These are phyloP conservation scores for Heliconius congener DNA, from an alignment of 1,140 invertebrate species.

Conservation along the genomic window DNA sequence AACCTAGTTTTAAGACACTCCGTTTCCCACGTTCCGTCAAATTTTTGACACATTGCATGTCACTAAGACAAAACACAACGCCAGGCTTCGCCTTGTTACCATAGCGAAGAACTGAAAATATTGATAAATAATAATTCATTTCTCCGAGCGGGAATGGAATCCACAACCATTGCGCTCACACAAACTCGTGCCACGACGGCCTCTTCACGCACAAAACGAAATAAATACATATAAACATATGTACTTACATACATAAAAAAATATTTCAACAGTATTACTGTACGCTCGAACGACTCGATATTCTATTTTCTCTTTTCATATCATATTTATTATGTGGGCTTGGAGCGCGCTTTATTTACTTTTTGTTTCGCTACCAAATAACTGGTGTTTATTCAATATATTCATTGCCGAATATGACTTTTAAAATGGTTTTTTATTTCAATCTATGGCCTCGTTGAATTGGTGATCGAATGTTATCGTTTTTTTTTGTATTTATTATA, in stretches of 20 bases:
- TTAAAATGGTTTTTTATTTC: constrained; percentile 14
- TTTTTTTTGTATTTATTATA: not conserved
- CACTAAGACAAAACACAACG: too few relatives aligned
- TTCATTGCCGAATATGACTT: constrained; percentile 9
- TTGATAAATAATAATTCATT: too few relatives aligned
- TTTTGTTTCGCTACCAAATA: constrained; percentile 16
- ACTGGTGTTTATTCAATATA: constrained; percentile 17
- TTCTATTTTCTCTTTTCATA: constrained; percentile 24
- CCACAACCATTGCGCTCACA: too few relatives aligned
- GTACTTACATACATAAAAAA: not conserved
- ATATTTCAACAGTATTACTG: not conserved
- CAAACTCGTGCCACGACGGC: too few relatives aligned
- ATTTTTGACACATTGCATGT: too few relatives aligned
- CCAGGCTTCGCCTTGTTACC: too few relatives aligned
- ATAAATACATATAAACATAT: not conserved
- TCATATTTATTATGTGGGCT: constrained; percentile 23
- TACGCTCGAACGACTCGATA: constrained; percentile 11
- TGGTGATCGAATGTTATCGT: constrained; percentile 1
- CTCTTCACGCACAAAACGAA: not conserved
- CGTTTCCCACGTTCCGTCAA: too few relatives aligned
- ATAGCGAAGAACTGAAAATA: too few relatives aligned
- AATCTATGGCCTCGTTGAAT: not conserved
- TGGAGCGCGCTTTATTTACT: constrained; percentile 17
- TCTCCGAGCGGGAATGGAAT: too few relatives aligned
- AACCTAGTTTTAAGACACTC: not conserved